Evolutionary conservation across 1,140 invertebrate species (phyloP).

Genomic region (Vanessa atalanta): DNA sequence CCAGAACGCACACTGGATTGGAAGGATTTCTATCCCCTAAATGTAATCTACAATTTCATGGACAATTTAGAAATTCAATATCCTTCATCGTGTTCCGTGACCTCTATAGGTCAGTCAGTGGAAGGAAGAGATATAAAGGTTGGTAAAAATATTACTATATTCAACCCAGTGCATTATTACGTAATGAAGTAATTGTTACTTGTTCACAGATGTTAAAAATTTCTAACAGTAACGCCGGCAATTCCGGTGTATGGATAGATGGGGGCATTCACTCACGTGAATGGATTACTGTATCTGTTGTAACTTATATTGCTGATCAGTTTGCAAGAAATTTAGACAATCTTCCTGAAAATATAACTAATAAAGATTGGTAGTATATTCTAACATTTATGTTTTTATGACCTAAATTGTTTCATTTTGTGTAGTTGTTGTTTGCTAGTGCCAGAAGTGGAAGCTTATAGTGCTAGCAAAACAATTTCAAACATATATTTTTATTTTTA

Average conservation of each 20-base stretch:
- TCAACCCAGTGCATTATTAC: neutral
- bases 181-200: neutral
- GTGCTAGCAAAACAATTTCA: neutral
- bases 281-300: conserved; percentile 85
- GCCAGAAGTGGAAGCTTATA: neutral
- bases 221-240: conserved; percentile 72
- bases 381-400: no score
- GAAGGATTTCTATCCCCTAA: conserved; percentile 65
- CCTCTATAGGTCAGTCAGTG: conserved; percentile 56
- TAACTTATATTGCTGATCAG: conserved; percentile 79
- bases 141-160: conserved; percentile 19
- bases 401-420: no score
- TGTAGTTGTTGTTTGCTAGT: no score
- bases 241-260: conserved; percentile 81
- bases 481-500: conserved; percentile 47
- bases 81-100: conserved; percentile 68
- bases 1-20: conserved; percentile 60
- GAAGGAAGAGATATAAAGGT: conserved; percentile 73
- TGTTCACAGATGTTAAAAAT: conserved; percentile 73
- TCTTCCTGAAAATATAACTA: conserved; percentile 57
- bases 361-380: conserved; percentile 67
- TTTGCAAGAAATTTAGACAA: conserved; percentile 59
- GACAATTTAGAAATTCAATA: conserved; percentile 55
- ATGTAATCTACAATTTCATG: conserved; percentile 61
- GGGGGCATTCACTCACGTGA: conserved; percentile 84